Percentiles rank a stretch among this genome's conserved stretches.
Conservation (phyloP, 1,140 invertebrate genomes). For the Cherax destructor region DNA sequence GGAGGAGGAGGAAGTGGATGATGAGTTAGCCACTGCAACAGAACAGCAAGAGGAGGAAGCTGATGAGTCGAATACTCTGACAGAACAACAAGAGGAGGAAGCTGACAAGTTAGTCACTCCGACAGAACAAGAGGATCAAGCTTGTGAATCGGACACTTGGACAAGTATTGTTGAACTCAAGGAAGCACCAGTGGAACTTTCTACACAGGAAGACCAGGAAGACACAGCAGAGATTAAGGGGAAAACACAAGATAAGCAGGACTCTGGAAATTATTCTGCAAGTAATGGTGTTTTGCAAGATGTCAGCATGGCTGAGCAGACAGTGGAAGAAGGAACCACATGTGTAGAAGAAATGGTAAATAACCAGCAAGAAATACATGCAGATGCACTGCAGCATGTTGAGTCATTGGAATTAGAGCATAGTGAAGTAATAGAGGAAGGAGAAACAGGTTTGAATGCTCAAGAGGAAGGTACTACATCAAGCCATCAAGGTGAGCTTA, state of each 20-base stretch:
- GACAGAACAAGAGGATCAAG: background rate
- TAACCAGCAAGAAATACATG: background rate
- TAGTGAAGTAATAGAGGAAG: background rate
- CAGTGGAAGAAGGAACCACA: slow-evolving; percentile 42
- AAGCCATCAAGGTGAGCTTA: background rate
- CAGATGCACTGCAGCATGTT: background rate
- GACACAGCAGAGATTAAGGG: background rate
- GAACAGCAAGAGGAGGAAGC: background rate
- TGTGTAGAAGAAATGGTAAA: slow-evolving; percentile 12
- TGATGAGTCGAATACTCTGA: too few species aligned
- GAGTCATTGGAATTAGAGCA: background rate
- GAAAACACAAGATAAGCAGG: background rate
- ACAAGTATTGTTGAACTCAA: background rate
- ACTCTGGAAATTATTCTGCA: background rate
- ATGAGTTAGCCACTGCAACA: background rate
- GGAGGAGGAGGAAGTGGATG: slow-evolving; percentile 5
- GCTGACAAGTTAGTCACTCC: slow-evolving; percentile 6
- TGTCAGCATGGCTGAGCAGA: slow-evolving; percentile 41
- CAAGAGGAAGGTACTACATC: background rate
- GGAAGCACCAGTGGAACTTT: background rate
- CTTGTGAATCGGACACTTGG: too few species aligned
- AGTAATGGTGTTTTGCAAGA: background rate
- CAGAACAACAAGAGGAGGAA: background rate
- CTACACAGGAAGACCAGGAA: background rate
- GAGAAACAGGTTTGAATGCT: slow-evolving; percentile 15